Evolutionary conservation across 2,113 vertebrate species (phyloP), one percentile per base, ranked within the genome.

Genomic region (Ceyx cyanopectus): DNA sequence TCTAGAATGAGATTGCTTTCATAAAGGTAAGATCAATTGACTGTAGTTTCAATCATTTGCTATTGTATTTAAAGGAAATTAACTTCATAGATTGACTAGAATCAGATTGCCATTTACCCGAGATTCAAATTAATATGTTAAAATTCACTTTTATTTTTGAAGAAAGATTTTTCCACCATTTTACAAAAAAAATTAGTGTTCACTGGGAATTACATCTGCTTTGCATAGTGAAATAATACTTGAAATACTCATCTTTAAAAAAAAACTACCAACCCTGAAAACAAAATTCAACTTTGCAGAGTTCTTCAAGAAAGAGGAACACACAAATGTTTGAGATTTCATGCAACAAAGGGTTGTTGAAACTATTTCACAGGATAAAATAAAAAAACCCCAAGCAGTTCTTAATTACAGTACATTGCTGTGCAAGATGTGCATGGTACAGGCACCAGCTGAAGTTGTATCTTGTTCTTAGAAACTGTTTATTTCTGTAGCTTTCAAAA

Each of bases 281-380:
- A 21, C 10, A n/a, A 46, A 19, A 81, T 63, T 70, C 16, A 27
- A 1, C 90, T 86, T 67, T 60, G 21, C 58, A 78, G 67, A 89
- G 72, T 46, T 80, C 46, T 70, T 16, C 87, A 78, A 84, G 29
- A 46, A 79, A 84, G 26, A 46, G 34, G 62, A 68, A 62, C 4
- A 78, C n/a, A 63, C 13, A 89, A 89, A 77, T 11, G 23, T 8
- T 1, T 74, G 66, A 61, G 29, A 91, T 26, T 85, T 95, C 88
- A 95, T 85, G 96, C 96, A 97, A 92, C 58, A 81, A 84, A 72
- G 54, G 20, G n/a, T 45, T 87, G 68, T 30, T 90, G 29, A 90
- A 89, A 72, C 41, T 65, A 74, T 72, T 78, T 95, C 61, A 95
- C 65, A 89, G 75, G 68, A 89, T 77, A 96, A 91, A 96, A 76